Percentiles rank a stretch among this genome's conserved stretches.
Conservation (phyloP, 2,888 invertebrate genomes). For the Platycnemis pennipes region DNA sequence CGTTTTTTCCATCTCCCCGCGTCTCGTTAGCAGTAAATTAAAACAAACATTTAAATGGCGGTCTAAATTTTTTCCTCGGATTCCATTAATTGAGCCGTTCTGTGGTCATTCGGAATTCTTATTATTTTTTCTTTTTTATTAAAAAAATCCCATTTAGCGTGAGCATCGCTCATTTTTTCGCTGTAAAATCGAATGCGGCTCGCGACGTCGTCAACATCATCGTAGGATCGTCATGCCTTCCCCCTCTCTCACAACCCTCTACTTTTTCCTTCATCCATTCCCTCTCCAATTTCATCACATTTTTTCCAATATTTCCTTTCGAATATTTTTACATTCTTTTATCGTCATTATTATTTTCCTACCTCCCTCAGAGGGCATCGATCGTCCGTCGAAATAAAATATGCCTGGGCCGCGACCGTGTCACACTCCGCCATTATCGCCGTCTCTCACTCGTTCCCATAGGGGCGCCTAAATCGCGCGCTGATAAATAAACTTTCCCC, state of each 20-base stretch:
- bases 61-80: neutral
- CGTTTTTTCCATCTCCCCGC: neutral
- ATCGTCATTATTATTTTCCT: constrained; percentile 21
- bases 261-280: neutral
- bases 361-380: neutral
- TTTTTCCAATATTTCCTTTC: neutral
- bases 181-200: constrained; percentile 11
- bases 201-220: neutral
- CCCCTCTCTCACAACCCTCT: neutral
- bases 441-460: constrained; percentile 15
- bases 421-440: constrained; percentile 27
- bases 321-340: neutral
- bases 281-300: neutral
- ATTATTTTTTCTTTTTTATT: neutral
- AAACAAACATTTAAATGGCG: constrained; percentile 36
- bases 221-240: neutral
- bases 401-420: neutral
- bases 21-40: constrained; percentile 32
- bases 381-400: neutral
- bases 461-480: neutral
- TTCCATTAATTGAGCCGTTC: constrained; percentile 39
- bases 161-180: neutral
- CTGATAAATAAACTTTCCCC: neutral
- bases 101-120: neutral
- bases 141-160: neutral